Evolutionary conservation across 2,797 vertebrate genomes (phyloP).

Genomic region (Fringilla coelebs): DNA sequence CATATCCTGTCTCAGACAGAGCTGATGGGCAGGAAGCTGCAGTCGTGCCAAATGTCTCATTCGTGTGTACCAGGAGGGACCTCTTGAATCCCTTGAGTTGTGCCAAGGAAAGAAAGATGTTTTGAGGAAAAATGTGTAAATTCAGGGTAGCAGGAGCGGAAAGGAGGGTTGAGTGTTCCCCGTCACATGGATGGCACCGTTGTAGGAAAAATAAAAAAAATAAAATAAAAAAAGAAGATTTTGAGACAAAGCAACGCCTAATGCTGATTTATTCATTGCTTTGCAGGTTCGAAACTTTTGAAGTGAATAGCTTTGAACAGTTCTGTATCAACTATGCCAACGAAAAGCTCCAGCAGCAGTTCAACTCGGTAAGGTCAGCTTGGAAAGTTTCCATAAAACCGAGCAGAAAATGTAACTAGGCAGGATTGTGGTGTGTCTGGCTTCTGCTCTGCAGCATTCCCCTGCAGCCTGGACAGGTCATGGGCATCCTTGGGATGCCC

Average conservation of each 20-base stretch:
- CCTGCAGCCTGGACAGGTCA: background rate
- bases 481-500: background rate
- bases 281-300: slow-evolving; percentile 94
- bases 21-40: background rate
- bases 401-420: background rate
- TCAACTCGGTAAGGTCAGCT: slow-evolving; percentile 86
- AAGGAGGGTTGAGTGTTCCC: background rate
- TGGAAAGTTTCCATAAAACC: background rate
- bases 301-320: slow-evolving; percentile 96
- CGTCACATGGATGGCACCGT: fast-evolving
- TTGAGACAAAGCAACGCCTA: background rate
- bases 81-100: background rate
- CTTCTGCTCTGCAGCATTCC: background rate
- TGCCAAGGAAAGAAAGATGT: background rate
- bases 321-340: slow-evolving; percentile 99
- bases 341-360: slow-evolving; percentile 98
- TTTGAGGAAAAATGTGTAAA: background rate
- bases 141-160: background rate
- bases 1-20: background rate
- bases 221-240: background rate
- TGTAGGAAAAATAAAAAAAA: background rate
- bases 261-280: slow-evolving; percentile 21
- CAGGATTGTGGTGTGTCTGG: background rate
- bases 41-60: background rate
- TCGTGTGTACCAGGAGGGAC: background rate